These are phyloP conservation scores for Cladopsammia gracilis DNA, from an alignment of 64 coral and sea anemone genomes.

Conservation along the genomic window DNA sequence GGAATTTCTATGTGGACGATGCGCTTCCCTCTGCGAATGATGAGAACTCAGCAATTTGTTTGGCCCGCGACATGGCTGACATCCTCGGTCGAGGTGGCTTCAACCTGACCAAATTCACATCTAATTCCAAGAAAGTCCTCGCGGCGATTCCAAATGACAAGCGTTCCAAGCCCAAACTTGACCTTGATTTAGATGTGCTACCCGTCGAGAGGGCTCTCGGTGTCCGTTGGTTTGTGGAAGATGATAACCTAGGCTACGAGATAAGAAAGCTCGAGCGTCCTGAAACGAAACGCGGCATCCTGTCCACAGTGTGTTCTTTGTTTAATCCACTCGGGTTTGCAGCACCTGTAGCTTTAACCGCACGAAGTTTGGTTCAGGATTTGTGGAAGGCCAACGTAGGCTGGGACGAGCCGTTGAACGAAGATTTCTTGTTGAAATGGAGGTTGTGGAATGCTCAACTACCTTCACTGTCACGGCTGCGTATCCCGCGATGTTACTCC, in stretches of 20 bases:
- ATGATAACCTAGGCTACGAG: no score
- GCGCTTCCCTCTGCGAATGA: no score
- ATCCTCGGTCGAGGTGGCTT: slow-evolving; percentile 48
- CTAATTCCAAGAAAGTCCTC: slow-evolving; percentile 34
- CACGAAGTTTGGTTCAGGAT: no score
- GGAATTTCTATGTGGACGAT: slow-evolving; percentile 83
- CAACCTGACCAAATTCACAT: slow-evolving; percentile 62
- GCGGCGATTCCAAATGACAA: neutral
- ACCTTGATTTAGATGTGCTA: slow-evolving; percentile 41
- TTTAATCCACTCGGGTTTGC: no score
- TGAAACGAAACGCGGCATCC: no score
- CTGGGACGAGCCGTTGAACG: neutral
- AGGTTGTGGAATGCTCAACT: no score
- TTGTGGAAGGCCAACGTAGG: no score
- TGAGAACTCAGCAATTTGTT: slow-evolving; percentile 3
- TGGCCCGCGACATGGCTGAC: slow-evolving; percentile 40
- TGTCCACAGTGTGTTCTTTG: no score
- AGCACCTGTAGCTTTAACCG: no score
- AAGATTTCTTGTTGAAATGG: no score
- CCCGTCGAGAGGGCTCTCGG: slow-evolving; percentile 56
- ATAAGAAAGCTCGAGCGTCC: no score
- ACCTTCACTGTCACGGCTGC: no score
- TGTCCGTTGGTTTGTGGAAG: slow-evolving; percentile 1
- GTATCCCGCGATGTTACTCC: slow-evolving; percentile 8
- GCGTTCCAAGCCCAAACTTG: neutral